A percentile compares a stretch with the other conserved stretches of the same genome.
phyloP scores from a whole-genome alignment of 2,888 invertebrate genomes.

The Poecilus cupreus region DNA sequence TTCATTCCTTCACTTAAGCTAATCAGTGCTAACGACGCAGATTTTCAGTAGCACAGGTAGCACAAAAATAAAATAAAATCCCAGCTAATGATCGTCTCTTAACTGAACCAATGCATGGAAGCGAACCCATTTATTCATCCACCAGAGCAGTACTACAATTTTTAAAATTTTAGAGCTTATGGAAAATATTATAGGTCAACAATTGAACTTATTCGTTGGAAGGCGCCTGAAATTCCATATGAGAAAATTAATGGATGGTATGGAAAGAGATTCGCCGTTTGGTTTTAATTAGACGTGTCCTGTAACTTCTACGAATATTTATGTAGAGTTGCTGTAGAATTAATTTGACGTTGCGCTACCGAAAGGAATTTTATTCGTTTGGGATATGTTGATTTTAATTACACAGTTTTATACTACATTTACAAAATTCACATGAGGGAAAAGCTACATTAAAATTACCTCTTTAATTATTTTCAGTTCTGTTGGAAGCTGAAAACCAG shows the following conservation, averaged over 20 bases:
- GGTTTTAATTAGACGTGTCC: constrained; percentile 9
- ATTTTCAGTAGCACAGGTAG: background rate
- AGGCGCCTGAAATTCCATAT: background rate
- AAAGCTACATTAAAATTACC: background rate
- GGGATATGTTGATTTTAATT: background rate
- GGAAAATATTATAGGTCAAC: background rate
- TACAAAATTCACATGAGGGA: background rate
- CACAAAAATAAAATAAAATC: constrained; percentile 10
- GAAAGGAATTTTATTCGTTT: background rate
- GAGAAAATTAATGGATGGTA: background rate
- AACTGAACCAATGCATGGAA: constrained; percentile 25
- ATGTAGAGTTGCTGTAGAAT: background rate
- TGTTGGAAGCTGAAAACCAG: too few species aligned
- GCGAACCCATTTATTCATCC: constrained; percentile 6
- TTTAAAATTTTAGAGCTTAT: background rate
- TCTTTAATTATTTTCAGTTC: background rate
- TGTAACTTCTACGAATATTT: background rate
- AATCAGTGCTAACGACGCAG: constrained; percentile 32
- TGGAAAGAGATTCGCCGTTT: background rate
- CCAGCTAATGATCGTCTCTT: constrained; percentile 27
- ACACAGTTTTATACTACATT: background rate
- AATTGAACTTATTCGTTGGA: background rate
- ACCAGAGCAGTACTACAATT: background rate
- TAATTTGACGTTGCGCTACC: background rate
- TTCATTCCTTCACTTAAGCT: constrained; percentile 33